These are phyloP conservation scores for Anolis sagrei DNA, from an alignment of 2,113 vertebrate genomes.

Conservation along the genomic window DNA sequence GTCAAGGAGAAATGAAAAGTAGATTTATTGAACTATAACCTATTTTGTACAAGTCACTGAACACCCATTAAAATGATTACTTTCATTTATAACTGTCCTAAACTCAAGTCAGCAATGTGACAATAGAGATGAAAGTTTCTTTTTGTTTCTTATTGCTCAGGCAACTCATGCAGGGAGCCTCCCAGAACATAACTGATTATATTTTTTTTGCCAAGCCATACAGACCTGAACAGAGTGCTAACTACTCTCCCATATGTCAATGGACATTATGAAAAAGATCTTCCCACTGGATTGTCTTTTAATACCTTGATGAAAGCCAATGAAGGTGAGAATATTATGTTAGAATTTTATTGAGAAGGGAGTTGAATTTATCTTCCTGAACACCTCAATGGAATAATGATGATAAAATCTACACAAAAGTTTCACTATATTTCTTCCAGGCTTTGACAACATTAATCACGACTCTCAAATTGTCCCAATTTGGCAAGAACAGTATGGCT, in stretches of 20 bases:
- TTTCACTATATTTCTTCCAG: neutral
- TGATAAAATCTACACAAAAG: neutral
- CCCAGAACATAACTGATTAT: neutral
- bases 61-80: constrained; percentile 22
- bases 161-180: neutral
- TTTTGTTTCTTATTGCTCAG: neutral
- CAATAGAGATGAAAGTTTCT: constrained; percentile 29
- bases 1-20: constrained; percentile 15
- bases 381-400: neutral
- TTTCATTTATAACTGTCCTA: constrained; percentile 26
- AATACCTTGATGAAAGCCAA: neutral
- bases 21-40: constrained; percentile 33
- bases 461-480: too few relatives aligned
- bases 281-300: neutral
- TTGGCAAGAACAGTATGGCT: too few relatives aligned
- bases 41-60: constrained; percentile 10
- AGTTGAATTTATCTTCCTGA: neutral
- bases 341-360: neutral
- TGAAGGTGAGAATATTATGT: neutral
- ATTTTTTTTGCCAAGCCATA: neutral
- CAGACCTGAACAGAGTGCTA: neutral
- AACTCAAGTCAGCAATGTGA: constrained; percentile 18
- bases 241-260: neutral
- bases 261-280: neutral
- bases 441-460: neutral